Evolutionary conservation across 2,888 invertebrate species (phyloP).

Genomic region (Abrostola triplasia): DNA sequence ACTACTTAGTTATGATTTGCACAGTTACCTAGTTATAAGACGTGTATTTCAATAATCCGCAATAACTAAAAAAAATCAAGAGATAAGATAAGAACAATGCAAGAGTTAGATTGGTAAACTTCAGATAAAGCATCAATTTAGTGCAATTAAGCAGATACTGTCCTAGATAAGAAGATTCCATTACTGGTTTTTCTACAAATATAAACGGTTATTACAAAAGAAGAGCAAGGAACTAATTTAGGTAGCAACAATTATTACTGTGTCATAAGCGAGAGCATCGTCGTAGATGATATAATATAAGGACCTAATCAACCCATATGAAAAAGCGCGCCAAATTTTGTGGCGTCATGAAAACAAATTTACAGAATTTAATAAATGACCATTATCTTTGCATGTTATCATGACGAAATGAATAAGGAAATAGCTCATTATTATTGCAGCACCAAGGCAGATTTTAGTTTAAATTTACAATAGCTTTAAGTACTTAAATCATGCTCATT

Average conservation of each 20-base stretch:
- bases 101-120: not conserved
- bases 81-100: too few species aligned
- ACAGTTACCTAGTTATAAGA: too few species aligned
- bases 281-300: conserved; percentile 21
- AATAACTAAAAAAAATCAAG: not conserved
- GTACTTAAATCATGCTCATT: too few species aligned
- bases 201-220: conserved; percentile 56
- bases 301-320: conserved; percentile 25
- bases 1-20: too few species aligned
- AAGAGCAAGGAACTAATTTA: conserved; percentile 55
- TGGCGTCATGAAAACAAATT: not conserved
- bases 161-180: conserved; percentile 39
- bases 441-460: not conserved
- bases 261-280: conserved; percentile 22
- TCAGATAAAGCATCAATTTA: conserved; percentile 43
- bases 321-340: conserved; percentile 7
- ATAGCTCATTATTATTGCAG: conserved; percentile 15
- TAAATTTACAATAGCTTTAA: not conserved
- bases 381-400: conserved; percentile 23
- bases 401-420: conserved; percentile 21
- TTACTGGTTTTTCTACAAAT: conserved; percentile 55
- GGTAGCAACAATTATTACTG: conserved; percentile 55
- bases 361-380: conserved; percentile 6
- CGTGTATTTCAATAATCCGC: not conserved
- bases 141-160: conserved; percentile 60